These are phyloP conservation scores for Hemistola chrysoprasaria DNA, from an alignment of 2,888 invertebrate species.

Conservation along the genomic window DNA sequence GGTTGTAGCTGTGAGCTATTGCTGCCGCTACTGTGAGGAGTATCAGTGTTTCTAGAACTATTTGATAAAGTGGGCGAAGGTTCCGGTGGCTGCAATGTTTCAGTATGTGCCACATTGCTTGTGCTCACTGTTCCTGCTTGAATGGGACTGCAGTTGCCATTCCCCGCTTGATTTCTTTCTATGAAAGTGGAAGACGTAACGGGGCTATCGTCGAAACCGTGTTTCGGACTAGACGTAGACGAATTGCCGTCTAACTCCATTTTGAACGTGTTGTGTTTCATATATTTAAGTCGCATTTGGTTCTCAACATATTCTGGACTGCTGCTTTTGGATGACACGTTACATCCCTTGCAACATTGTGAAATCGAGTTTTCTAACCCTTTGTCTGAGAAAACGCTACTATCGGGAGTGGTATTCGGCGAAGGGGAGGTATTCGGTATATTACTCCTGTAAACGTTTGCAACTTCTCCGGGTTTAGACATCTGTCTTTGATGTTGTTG, in stretches of 20 bases:
- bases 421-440: slow-evolving; percentile 66
- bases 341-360: slow-evolving; percentile 81
- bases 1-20: slow-evolving; percentile 56
- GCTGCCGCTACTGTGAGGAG: slow-evolving; percentile 67
- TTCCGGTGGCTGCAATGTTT: slow-evolving; percentile 76
- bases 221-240: slow-evolving; percentile 80
- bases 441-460: slow-evolving; percentile 57
- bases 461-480: slow-evolving; percentile 49
- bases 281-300: slow-evolving; percentile 62
- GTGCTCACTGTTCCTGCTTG: slow-evolving; percentile 93
- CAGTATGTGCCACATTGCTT: slow-evolving; percentile 88
- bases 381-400: slow-evolving; percentile 69
- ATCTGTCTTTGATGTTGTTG: slow-evolving; percentile 51
- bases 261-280: slow-evolving; percentile 67
- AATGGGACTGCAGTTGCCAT: slow-evolving; percentile 87
- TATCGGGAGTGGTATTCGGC: slow-evolving; percentile 72
- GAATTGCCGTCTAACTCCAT: slow-evolving; percentile 74
- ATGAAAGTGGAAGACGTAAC: slow-evolving; percentile 87
- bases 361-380: slow-evolving; percentile 46
- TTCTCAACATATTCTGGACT: slow-evolving; percentile 63
- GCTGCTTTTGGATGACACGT: slow-evolving; percentile 62
- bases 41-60: slow-evolving; percentile 76
- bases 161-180: slow-evolving; percentile 80
- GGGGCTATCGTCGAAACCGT: slow-evolving; percentile 81
- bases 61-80: slow-evolving; percentile 84